Conservation (phyloP, 2,888 invertebrate species). For the Antitype chi region DNA sequence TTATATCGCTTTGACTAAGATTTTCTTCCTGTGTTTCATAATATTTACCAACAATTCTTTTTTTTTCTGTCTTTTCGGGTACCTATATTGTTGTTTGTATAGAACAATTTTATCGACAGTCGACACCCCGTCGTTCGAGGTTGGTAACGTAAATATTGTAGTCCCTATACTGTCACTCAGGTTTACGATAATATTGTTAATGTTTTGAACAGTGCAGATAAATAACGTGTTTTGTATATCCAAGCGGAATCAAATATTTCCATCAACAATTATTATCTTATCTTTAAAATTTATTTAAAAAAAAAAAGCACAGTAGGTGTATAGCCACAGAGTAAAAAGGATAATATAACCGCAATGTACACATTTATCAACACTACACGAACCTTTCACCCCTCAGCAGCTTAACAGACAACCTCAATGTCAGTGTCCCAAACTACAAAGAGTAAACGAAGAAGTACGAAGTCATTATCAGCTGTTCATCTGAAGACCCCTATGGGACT, state of each 20-base stretch:
- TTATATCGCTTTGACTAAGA: not conserved
- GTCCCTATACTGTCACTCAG: not conserved
- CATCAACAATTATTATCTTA: not conserved
- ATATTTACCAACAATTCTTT: conserved; percentile 15
- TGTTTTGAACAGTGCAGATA: not conserved
- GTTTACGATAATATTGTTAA: conserved; percentile 1
- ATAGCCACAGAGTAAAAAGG: too few relatives aligned
- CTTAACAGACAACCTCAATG: not conserved
- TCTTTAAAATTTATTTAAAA: too few relatives aligned
- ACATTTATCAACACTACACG: too few relatives aligned
- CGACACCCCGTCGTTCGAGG: not conserved
- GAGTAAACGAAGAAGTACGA: conserved; percentile 20
- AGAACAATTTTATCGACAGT: conserved; percentile 28
- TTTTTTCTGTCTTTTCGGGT: not conserved
- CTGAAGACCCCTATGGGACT: conserved; percentile 9
- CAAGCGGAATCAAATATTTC: not conserved
- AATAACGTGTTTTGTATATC: not conserved
- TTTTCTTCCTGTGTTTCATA: not conserved
- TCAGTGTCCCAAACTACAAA: conserved; percentile 10
- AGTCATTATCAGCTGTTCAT: conserved; percentile 25
- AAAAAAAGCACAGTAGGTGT: not conserved
- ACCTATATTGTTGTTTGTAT: conserved; percentile 25
- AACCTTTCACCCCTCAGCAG: not conserved
- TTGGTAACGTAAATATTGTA: conserved; percentile 6
- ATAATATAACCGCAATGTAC: too few relatives aligned